phyloP scores from a whole-genome alignment of 1,140 invertebrate species.

The Drosophila mayri region DNA sequence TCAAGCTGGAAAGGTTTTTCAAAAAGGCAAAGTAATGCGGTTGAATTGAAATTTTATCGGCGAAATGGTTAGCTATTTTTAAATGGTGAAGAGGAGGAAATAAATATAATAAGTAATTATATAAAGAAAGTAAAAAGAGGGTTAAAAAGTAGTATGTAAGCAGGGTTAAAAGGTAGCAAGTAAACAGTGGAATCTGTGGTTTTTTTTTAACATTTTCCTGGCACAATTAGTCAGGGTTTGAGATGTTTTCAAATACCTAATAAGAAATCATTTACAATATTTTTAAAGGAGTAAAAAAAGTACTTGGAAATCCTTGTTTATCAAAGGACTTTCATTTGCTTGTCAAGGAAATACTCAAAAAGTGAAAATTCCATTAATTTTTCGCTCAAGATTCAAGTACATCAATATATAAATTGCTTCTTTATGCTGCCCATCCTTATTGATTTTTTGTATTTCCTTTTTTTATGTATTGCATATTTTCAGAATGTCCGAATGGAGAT shows the following conservation, averaged over 20 bases:
- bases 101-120: no score
- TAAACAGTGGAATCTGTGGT: no score
- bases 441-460: conserved; percentile 24
- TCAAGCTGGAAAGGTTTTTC: conserved; percentile 10
- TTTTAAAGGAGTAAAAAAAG: not conserved
- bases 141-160: not conserved
- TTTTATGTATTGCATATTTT: conserved; percentile 32
- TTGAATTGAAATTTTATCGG: not conserved
- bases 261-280: not conserved
- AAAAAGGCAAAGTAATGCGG: conserved; percentile 3
- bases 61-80: conserved; percentile 9
- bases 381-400: not conserved
- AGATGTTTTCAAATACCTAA: not conserved
- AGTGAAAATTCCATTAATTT: not conserved
- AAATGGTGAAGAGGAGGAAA: not conserved
- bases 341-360: not conserved
- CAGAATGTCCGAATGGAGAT: conserved; percentile 23
- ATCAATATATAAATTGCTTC: conserved; percentile 3
- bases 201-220: not conserved
- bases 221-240: not conserved
- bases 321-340: no score
- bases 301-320: not conserved
- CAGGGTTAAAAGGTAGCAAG: no score
- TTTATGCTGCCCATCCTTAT: conserved; percentile 1
- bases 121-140: no score